Evolutionary conservation across 2,113 vertebrate genomes (phyloP).

Genomic region (Passer montanus): DNA sequence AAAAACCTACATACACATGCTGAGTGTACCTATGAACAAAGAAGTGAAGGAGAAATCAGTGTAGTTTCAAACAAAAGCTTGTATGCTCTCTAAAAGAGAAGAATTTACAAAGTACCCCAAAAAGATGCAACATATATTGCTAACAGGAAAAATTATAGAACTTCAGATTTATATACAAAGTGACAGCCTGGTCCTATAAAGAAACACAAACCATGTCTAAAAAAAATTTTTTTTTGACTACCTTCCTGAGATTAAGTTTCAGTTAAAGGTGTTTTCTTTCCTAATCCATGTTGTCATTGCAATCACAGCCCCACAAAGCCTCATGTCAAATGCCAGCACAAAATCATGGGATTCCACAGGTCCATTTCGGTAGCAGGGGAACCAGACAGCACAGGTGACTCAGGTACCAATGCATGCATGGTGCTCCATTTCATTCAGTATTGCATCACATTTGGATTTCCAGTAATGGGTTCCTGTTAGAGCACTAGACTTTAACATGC

Average conservation of each 20-base stretch:
- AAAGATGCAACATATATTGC: neutral
- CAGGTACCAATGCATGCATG: accelerated
- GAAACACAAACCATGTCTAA: neutral
- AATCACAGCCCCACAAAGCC: neutral
- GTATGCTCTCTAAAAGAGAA: neutral
- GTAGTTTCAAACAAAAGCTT: neutral
- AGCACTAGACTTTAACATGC: neutral
- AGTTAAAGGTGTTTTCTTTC: neutral
- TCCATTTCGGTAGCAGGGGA: neutral
- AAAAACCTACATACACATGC: neutral
- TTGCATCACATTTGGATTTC: neutral
- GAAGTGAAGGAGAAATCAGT: neutral
- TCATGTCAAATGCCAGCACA: neutral
- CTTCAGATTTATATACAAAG: neutral
- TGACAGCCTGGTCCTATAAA: neutral
- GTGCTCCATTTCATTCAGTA: neutral
- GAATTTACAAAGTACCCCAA: neutral
- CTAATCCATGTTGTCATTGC: neutral
- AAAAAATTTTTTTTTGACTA: neutral
- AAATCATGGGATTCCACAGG: neutral
- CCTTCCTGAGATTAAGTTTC: neutral
- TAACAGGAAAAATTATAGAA: neutral
- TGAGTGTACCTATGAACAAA: neutral
- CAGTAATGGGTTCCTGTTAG: neutral
- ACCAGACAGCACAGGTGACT: neutral